Evolutionary conservation across 2,797 vertebrate species (phyloP).

Genomic region (Morelia viridis): DNA sequence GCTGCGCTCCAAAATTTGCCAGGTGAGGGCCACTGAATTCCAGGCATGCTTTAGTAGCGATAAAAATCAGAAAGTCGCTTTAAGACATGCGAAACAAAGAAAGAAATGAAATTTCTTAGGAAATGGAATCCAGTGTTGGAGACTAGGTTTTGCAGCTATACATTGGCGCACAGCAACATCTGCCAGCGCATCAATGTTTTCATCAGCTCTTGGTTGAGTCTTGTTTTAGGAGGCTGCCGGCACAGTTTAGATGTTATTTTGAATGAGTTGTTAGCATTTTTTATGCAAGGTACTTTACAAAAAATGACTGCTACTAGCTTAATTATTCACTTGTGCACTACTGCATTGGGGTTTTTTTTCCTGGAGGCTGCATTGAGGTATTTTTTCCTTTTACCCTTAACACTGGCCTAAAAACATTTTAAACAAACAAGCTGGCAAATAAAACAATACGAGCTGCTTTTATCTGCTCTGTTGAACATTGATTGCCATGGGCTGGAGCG

Average conservation of each 20-base stretch:
- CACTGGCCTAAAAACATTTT: not conserved
- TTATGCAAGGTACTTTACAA: not conserved
- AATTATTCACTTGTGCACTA: no score
- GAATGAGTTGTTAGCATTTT: not conserved
- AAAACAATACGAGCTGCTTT: not conserved
- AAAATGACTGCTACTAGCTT: not conserved
- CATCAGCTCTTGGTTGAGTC: not conserved
- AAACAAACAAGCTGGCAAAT: not conserved
- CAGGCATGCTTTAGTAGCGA: not conserved
- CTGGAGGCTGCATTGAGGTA: not conserved
- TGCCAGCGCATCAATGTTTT: not conserved
- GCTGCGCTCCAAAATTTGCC: not conserved
- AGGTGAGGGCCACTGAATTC: not conserved
- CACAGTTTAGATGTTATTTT: not conserved
- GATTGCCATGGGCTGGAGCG: not conserved
- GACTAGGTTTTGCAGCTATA: not conserved
- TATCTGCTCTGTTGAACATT: not conserved
- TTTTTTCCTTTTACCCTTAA: not conserved
- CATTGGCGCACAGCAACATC: not conserved
- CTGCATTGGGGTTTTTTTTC: no score
- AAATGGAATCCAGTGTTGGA: not conserved
- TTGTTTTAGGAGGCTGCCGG: not conserved
- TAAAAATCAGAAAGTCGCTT: not conserved
- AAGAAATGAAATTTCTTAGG: not conserved
- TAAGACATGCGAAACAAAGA: not conserved